These are phyloP conservation scores for Tribolium freemani DNA, from an alignment of 2,888 invertebrate genomes.

Conservation along the genomic window DNA sequence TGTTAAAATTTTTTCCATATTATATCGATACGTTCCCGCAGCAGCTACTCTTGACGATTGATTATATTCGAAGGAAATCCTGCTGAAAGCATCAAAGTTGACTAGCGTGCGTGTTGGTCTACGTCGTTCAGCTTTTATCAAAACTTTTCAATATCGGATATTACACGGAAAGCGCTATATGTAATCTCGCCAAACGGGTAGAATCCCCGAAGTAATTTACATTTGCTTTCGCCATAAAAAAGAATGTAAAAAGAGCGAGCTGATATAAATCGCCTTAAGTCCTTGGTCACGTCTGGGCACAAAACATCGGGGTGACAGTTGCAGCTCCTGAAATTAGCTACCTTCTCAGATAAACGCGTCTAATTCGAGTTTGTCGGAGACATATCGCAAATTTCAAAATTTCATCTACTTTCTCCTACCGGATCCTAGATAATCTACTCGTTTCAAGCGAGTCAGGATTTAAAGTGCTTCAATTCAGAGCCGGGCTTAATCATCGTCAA, in stretches of 20 bases:
- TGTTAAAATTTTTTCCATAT: slow-evolving; percentile 3
- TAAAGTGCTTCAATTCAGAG: slow-evolving; percentile 11
- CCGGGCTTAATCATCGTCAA: neutral
- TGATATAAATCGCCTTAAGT: neutral
- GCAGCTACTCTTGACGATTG: slow-evolving; percentile 5
- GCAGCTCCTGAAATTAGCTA: neutral
- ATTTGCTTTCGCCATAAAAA: slow-evolving; percentile 11
- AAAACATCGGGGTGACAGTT: neutral
- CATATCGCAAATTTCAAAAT: slow-evolving; percentile 31
- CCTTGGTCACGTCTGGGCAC: slow-evolving; percentile 9
- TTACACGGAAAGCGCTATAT: slow-evolving; percentile 17
- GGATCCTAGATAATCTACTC: slow-evolving; percentile 20
- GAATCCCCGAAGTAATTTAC: slow-evolving; percentile 15
- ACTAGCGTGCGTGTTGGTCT: slow-evolving; percentile 27
- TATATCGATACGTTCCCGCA: slow-evolving; percentile 3
- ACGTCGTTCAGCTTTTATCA: slow-evolving; percentile 24
- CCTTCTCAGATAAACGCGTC: neutral
- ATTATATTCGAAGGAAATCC: slow-evolving; percentile 19
- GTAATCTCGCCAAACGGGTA: slow-evolving; percentile 18
- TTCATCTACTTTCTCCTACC: slow-evolving; percentile 8
- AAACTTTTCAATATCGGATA: slow-evolving; percentile 33
- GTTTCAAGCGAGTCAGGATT: neutral
- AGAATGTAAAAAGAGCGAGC: neutral
- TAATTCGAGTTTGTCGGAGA: slow-evolving; percentile 16
- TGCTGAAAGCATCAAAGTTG: slow-evolving; percentile 22